A percentile compares a stretch with the other conserved stretches of the same genome.
Conservation (phyloP, 2,113 vertebrate genomes). For the Potamarius usumacintae region DNA sequence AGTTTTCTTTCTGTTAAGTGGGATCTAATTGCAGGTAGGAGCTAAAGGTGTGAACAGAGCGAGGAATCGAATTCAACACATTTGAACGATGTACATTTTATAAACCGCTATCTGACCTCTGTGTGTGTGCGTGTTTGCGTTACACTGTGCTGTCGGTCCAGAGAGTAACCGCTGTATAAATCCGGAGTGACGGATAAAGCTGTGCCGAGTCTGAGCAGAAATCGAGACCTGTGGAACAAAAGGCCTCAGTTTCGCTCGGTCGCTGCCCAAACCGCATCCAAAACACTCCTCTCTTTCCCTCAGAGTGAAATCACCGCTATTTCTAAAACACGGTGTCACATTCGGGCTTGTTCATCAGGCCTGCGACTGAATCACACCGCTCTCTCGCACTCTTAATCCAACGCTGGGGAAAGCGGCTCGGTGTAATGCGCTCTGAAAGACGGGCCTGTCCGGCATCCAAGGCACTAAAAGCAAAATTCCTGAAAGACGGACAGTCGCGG, state of each 20-base stretch:
- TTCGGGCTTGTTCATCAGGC: conserved; percentile 49
- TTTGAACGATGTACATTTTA: background rate
- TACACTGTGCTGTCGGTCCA: background rate
- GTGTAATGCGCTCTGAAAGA: conserved; percentile 36
- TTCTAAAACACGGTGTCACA: conserved; percentile 58
- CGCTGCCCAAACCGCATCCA: conserved; percentile 51
- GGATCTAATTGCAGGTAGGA: too few relatives aligned
- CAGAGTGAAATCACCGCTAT: conserved; percentile 60
- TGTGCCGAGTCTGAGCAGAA: conserved; percentile 35
- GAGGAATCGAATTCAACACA: too few relatives aligned
- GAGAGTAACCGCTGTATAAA: conserved; percentile 59
- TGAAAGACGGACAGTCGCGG: conserved; percentile 17
- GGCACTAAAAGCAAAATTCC: conserved; percentile 18
- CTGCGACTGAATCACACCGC: conserved; percentile 55
- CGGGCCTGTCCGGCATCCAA: conserved; percentile 21
- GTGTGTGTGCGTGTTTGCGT: background rate
- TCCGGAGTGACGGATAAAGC: conserved; percentile 62
- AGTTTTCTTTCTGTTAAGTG: too few relatives aligned
- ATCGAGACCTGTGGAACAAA: conserved; percentile 58
- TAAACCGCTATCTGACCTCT: conserved; percentile 6
- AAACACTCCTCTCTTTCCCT: conserved; percentile 54
- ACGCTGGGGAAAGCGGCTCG: conserved; percentile 41
- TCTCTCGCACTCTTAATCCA: conserved; percentile 19
- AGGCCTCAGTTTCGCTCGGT: conserved; percentile 55
- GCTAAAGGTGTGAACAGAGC: too few relatives aligned